Conservation (phyloP, 1,140 invertebrate species). For the Meloidogyne chitwoodi region DNA sequence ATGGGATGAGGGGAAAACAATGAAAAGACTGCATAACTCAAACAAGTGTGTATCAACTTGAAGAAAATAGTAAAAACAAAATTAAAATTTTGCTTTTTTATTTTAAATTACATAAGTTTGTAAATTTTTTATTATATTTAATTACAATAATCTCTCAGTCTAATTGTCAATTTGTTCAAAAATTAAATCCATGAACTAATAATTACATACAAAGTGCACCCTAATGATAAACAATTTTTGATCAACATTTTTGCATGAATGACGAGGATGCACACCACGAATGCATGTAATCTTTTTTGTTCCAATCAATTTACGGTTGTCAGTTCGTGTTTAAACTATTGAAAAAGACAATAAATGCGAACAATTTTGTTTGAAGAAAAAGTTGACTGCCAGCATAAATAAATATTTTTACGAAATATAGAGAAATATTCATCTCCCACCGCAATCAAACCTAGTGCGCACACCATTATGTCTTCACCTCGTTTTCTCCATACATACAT, state of each 20-base stretch:
- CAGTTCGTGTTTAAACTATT: neutral
- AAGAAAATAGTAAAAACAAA: no score
- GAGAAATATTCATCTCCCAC: neutral
- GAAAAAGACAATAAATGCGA: neutral
- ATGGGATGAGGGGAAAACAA: neutral
- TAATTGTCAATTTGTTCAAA: no score
- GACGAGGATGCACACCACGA: neutral
- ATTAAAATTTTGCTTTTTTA: no score
- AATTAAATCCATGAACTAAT: no score
- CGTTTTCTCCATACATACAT: no score
- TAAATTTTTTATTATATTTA: no score
- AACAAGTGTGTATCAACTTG: no score
- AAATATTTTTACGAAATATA: neutral
- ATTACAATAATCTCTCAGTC: no score
- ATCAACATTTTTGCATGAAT: neutral
- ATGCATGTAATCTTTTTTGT: neutral
- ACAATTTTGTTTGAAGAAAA: neutral
- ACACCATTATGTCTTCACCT: neutral
- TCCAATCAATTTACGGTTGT: neutral
- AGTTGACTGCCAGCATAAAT: neutral
- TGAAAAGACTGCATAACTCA: neutral
- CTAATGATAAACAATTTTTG: neutral
- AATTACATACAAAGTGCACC: no score
- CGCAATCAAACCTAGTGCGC: neutral
- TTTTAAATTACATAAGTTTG: no score